Evolutionary conservation across 1,140 invertebrate species (phyloP).

Genomic region (Lithobius niger): DNA sequence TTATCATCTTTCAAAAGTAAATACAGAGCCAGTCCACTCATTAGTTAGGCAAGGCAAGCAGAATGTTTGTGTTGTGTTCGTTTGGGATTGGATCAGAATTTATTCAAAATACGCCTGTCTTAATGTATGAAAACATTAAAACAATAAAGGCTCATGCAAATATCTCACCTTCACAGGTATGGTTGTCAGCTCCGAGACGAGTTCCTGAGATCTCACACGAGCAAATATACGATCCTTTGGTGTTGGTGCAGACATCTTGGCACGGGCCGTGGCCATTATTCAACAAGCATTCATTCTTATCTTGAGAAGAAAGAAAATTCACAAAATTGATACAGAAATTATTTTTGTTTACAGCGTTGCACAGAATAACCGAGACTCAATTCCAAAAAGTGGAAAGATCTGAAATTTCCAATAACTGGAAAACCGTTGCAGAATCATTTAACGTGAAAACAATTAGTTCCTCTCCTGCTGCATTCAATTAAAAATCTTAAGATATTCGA

Average conservation of each 20-base stretch:
- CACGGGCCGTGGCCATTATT: constrained; percentile 52
- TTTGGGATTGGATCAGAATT: too few species aligned
- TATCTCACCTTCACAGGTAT: constrained; percentile 28
- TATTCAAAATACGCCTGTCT: too few species aligned
- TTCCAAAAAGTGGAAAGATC: background rate
- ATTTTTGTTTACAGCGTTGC: background rate
- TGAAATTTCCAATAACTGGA: background rate
- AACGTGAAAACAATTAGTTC: too few species aligned
- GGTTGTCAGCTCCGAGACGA: constrained; percentile 40
- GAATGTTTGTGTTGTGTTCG: too few species aligned
- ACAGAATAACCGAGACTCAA: background rate
- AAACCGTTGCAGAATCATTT: too few species aligned
- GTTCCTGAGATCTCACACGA: constrained; percentile 44
- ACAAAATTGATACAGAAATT: background rate
- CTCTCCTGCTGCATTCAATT: too few species aligned
- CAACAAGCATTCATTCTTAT: constrained; percentile 45
- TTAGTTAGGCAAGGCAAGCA: too few species aligned
- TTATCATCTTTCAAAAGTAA: too few species aligned
- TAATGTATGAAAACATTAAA: too few species aligned
- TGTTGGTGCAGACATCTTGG: constrained; percentile 48
- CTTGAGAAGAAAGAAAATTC: constrained; percentile 24
- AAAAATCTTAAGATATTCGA: too few species aligned
- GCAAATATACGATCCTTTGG: constrained; percentile 44
- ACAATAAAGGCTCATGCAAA: constrained; percentile 9
- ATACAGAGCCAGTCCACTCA: too few species aligned